These are phyloP conservation scores for Enteromius treurensis DNA, from an alignment of 2,797 vertebrate species.

Conservation along the genomic window DNA sequence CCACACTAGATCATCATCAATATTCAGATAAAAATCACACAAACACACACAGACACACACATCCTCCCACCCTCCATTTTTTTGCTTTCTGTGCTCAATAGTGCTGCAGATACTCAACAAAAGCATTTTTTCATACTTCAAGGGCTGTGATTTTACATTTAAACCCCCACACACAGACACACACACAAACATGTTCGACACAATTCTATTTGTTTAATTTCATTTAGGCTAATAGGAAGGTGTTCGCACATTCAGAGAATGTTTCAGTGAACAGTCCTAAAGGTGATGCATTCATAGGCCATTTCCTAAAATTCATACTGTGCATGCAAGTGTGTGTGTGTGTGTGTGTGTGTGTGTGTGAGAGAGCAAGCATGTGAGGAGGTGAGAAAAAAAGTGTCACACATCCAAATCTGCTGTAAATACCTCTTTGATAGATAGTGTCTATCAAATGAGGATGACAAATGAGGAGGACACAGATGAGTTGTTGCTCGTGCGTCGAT, in stretches of 20 bases:
- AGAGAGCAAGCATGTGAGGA: constrained; percentile 21
- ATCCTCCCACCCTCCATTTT: not conserved
- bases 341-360: constrained; percentile 10
- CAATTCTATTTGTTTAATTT: constrained; percentile 9
- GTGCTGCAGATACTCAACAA: constrained; percentile 1
- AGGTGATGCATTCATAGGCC: constrained; percentile 55
- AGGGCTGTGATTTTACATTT: not conserved
- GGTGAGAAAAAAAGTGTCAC: constrained; percentile 50
- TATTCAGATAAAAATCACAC: constrained; percentile 44
- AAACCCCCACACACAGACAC: not conserved
- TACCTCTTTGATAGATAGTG: constrained; percentile 38
- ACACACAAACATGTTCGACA: not conserved
- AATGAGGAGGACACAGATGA: constrained; percentile 20
- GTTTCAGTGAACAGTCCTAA: constrained; percentile 21
- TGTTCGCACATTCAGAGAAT: constrained; percentile 58
- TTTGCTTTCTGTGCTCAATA: not conserved
- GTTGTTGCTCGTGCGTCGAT: constrained; percentile 9
- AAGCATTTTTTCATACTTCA: constrained; percentile 1
- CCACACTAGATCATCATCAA: constrained; percentile 51
- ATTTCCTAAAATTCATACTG: constrained; percentile 26
- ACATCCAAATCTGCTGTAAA: constrained; percentile 38
- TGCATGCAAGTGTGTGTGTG: constrained; percentile 37
- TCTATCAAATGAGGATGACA: constrained; percentile 43
- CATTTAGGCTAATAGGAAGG: constrained; percentile 32
- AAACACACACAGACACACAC: constrained; percentile 28